Percentiles rank a stretch among this genome's conserved stretches.
These are phyloP conservation scores for Acleris holmiana DNA, from an alignment of 2,888 invertebrate species.

Conservation along the genomic window DNA sequence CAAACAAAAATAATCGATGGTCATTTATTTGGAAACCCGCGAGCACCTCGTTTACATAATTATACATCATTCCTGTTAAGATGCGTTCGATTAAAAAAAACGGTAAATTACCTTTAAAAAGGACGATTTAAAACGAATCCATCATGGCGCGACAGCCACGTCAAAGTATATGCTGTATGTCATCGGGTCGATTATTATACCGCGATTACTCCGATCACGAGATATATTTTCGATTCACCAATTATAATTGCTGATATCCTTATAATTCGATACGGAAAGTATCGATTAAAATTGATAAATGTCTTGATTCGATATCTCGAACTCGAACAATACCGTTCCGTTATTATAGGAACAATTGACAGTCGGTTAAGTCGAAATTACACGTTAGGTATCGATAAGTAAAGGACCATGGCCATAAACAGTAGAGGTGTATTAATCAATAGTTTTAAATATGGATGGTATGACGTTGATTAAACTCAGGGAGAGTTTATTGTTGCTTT, in stretches of 20 bases:
- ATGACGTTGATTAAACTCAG: background rate
- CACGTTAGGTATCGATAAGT: slow-evolving; percentile 10
- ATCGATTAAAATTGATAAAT: slow-evolving; percentile 33
- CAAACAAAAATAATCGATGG: slow-evolving; percentile 42
- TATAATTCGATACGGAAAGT: slow-evolving; percentile 23
- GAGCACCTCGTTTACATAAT: slow-evolving; percentile 39
- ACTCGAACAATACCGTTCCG: slow-evolving; percentile 24
- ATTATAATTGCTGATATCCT: slow-evolving; percentile 33
- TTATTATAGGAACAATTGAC: slow-evolving; percentile 1
- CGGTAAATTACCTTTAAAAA: slow-evolving; percentile 32
- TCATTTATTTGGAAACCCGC: slow-evolving; percentile 41
- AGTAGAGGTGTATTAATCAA: slow-evolving; percentile 26
- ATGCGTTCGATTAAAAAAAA: slow-evolving; percentile 20
- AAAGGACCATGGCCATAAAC: slow-evolving; percentile 11
- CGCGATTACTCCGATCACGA: background rate
- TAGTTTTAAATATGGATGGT: slow-evolving; percentile 10
- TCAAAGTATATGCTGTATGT: slow-evolving; percentile 8
- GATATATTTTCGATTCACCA: slow-evolving; percentile 25
- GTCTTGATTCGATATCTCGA: slow-evolving; percentile 33
- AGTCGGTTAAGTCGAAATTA: slow-evolving; percentile 14
- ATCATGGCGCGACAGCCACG: slow-evolving; percentile 37
- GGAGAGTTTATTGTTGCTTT: background rate
- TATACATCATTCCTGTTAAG: slow-evolving; percentile 39
- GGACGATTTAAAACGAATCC: slow-evolving; percentile 45
- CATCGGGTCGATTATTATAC: slow-evolving; percentile 16